Percentiles rank a stretch among this genome's conserved stretches.
phyloP scores from a whole-genome alignment of 2,888 invertebrate genomes.

The Myopa testacea region DNA sequence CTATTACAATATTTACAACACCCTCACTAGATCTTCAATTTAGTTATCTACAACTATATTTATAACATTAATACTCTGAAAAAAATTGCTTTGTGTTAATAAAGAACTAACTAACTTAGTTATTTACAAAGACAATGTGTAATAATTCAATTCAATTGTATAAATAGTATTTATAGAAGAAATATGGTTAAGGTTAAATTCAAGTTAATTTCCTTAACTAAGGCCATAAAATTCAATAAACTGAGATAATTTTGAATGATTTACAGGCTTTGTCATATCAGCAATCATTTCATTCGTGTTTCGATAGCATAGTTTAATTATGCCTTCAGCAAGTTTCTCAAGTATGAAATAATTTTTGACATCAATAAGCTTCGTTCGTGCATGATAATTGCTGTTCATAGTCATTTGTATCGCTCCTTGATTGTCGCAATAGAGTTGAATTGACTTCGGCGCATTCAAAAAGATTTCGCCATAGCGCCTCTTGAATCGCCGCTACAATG shows the following conservation, averaged over 20 bases:
- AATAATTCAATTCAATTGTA: no score
- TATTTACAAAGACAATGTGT: no score
- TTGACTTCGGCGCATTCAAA: slow-evolving; percentile 36
- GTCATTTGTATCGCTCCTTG: no score
- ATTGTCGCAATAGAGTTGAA: slow-evolving; percentile 43
- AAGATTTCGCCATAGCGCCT: slow-evolving; percentile 38
- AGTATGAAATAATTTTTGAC: slow-evolving; percentile 41
- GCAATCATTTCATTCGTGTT: slow-evolving; percentile 35
- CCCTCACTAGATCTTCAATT: no score
- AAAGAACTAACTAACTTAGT: no score
- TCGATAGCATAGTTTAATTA: slow-evolving; percentile 33
- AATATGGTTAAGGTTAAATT: neutral
- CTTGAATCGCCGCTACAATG: slow-evolving; percentile 39
- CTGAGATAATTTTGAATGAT: slow-evolving; percentile 21
- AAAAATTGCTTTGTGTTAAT: no score
- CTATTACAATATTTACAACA: no score
- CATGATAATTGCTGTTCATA: slow-evolving; percentile 42
- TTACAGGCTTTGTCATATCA: slow-evolving; percentile 34
- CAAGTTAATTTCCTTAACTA: neutral
- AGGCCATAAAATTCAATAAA: slow-evolving; percentile 31
- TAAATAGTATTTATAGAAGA: no score
- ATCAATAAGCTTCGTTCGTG: slow-evolving; percentile 44
- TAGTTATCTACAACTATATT: no score
- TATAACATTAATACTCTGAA: no score
- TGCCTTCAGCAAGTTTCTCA: slow-evolving; percentile 36